These are phyloP conservation scores for Sardinella longiceps DNA, from an alignment of 2,797 vertebrate species.

Conservation along the genomic window DNA sequence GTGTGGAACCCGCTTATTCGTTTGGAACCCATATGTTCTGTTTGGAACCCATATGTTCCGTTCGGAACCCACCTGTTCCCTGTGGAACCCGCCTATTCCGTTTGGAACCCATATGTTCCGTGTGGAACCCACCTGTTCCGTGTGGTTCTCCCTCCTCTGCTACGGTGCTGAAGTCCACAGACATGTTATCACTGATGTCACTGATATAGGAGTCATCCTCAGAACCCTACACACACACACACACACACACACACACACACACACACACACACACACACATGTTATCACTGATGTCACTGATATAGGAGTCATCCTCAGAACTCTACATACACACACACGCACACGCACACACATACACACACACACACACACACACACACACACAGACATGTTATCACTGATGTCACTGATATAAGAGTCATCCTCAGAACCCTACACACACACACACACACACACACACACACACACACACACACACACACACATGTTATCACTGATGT, in stretches of 20 bases:
- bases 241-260: not conserved
- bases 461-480: not conserved
- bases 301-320: no score
- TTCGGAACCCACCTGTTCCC: no score
- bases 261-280: not conserved
- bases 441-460: not conserved
- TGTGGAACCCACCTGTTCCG: slow-evolving; percentile 62
- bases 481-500: no score
- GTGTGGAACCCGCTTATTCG: no score
- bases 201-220: slow-evolving; percentile 97
- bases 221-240: slow-evolving; percentile 75
- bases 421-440: not conserved
- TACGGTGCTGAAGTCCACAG: slow-evolving; percentile 91
- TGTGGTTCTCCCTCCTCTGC: slow-evolving; percentile 79
- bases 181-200: slow-evolving; percentile 95
- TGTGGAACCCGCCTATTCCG: slow-evolving; percentile 59
- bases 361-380: slow-evolving; percentile 8
- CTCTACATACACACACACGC: not conserved
- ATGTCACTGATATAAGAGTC: no score
- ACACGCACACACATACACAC: not conserved
- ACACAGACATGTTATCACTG: not conserved
- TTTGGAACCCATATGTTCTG: no score
- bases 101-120: slow-evolving; percentile 57
- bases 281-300: not conserved
- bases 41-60: no score